Evolutionary conservation across 2,888 invertebrate genomes (phyloP).

Genomic region (Epistrophella euchroma): DNA sequence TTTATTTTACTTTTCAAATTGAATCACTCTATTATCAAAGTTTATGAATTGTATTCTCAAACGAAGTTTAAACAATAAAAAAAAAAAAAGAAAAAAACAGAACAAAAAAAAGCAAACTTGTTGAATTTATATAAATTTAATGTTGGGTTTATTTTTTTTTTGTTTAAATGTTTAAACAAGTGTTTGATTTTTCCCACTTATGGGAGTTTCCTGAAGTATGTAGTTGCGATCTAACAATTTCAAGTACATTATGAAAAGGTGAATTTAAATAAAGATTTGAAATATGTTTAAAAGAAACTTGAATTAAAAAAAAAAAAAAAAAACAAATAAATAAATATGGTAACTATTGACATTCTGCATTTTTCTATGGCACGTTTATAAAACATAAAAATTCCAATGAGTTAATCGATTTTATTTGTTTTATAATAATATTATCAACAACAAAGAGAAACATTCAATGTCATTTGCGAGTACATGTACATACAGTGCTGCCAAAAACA

Average conservation of each 20-base stretch:
- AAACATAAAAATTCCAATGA: constrained; percentile 1
- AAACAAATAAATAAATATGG: background rate
- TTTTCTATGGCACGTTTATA: constrained; percentile 9
- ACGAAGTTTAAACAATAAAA: background rate
- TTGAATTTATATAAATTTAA: background rate
- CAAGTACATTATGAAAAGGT: background rate
- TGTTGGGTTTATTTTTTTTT: constrained; percentile 4
- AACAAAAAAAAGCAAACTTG: background rate
- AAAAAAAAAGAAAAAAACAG: too few relatives aligned
- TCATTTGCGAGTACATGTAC: background rate
- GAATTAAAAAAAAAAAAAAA: constrained; percentile 15
- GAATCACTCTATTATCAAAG: background rate
- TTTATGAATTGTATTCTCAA: background rate
- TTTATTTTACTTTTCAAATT: too few relatives aligned
- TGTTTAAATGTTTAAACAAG: constrained; percentile 5
- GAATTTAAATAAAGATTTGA: background rate
- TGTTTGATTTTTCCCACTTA: constrained; percentile 30
- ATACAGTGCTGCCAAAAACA: too few relatives aligned
- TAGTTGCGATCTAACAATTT: background rate
- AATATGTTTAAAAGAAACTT: background rate
- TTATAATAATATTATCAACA: background rate
- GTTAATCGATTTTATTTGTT: constrained; percentile 9
- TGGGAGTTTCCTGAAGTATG: constrained; percentile 22
- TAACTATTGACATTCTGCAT: constrained; percentile 16
- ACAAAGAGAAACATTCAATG: background rate